Percentiles rank a stretch among this genome's conserved stretches.
Evolutionary conservation across 2,888 invertebrate genomes (phyloP).

Genomic region (Philereme vetulata): DNA sequence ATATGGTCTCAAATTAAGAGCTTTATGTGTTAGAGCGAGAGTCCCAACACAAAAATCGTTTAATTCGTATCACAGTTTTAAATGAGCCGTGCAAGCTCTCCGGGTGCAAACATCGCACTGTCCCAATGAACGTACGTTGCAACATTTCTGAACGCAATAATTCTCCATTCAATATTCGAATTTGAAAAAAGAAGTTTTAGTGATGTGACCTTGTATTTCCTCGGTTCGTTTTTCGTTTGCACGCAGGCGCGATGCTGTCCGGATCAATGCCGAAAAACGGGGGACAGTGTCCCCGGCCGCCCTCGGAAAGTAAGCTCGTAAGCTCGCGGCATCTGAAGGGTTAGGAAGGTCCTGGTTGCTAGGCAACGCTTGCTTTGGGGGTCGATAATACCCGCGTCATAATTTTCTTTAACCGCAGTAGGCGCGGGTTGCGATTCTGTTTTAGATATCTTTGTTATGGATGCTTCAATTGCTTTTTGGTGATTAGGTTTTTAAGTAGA

Average conservation of each 20-base stretch:
- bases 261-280: slow-evolving; percentile 83
- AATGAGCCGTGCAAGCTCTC: slow-evolving; percentile 37
- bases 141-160: slow-evolving; percentile 69
- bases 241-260: slow-evolving; percentile 77
- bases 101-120: slow-evolving; percentile 44
- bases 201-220: slow-evolving; percentile 80
- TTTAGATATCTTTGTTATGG: slow-evolving; percentile 49
- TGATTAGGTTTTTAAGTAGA: slow-evolving; percentile 32
- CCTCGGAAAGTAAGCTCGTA: slow-evolving; percentile 74
- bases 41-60: not conserved
- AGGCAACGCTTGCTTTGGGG: slow-evolving; percentile 70
- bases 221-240: slow-evolving; percentile 77
- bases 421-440: slow-evolving; percentile 49
- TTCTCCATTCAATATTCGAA: slow-evolving; percentile 79
- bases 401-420: slow-evolving; percentile 75
- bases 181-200: slow-evolving; percentile 79
- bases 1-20: too few relatives aligned
- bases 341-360: slow-evolving; percentile 70
- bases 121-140: slow-evolving; percentile 66
- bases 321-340: slow-evolving; percentile 70
- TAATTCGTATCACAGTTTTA: slow-evolving; percentile 8
- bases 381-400: slow-evolving; percentile 73
- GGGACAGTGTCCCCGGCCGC: slow-evolving; percentile 54
- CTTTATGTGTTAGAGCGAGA: not conserved
- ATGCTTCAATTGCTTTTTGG: slow-evolving; percentile 38